phyloP scores from a whole-genome alignment of 2,797 vertebrate genomes.

The Mus spretus region DNA sequence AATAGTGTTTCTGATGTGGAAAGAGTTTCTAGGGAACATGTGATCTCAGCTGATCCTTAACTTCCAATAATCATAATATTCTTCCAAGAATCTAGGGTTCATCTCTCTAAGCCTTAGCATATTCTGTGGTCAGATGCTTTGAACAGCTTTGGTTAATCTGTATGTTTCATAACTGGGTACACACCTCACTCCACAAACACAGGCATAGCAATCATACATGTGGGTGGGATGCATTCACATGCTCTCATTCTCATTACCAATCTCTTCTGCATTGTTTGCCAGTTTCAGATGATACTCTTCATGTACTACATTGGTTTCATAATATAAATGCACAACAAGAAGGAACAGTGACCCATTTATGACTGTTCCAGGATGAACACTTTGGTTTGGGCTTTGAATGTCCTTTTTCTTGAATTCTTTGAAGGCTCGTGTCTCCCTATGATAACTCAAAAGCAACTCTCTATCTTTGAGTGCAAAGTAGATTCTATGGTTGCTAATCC shows the following conservation, averaged over 20 bases:
- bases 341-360: background rate
- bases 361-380: background rate
- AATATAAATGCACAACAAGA: background rate
- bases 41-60: background rate
- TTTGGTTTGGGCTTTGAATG: background rate
- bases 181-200: fast-evolving
- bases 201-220: background rate
- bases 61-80: background rate
- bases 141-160: background rate
- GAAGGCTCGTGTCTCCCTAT: background rate
- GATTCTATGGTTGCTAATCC: fast-evolving
- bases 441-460: background rate
- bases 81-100: background rate
- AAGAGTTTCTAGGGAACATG: fast-evolving
- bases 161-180: background rate
- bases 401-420: background rate
- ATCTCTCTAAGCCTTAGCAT: background rate
- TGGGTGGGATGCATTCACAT: background rate
- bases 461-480: background rate
- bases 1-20: background rate
- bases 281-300: background rate
- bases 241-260: background rate
- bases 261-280: background rate
- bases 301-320: background rate
- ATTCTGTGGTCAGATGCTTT: background rate